These are phyloP conservation scores for Balaeniceps rex DNA, from an alignment of 2,113 vertebrate genomes.

Conservation along the genomic window DNA sequence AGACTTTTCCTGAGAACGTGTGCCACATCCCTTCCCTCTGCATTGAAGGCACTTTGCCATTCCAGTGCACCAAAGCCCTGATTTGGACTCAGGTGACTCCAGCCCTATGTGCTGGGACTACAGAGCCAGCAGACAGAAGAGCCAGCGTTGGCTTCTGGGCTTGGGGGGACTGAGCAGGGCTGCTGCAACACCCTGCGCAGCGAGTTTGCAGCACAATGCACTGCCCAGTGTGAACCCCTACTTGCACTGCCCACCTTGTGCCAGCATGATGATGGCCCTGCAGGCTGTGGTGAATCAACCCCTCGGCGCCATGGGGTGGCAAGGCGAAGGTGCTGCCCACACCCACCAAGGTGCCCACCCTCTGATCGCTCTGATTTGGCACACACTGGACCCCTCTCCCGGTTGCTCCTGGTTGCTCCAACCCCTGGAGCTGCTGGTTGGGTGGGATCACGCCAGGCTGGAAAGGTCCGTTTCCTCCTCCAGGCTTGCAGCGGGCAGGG, in stretches of 20 bases:
- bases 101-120: fast-evolving
- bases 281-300: not conserved
- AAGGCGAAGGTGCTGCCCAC: not conserved
- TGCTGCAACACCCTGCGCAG: fast-evolving
- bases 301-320: fast-evolving
- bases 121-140: not conserved
- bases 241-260: not conserved
- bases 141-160: not conserved
- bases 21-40: not conserved
- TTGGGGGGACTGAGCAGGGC: not conserved
- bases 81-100: fast-evolving
- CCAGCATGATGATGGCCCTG: fast-evolving
- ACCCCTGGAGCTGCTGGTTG: not conserved
- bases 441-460: not conserved
- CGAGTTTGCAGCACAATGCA: fast-evolving
- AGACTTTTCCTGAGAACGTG: not conserved
- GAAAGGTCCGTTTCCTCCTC: not conserved
- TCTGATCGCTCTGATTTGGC: fast-evolving
- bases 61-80: fast-evolving
- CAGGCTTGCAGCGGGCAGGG: not conserved
- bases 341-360: fast-evolving
- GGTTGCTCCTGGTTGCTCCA: fast-evolving
- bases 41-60: fast-evolving
- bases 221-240: not conserved
- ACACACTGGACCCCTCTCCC: fast-evolving